Conservation (phyloP, 2,113 vertebrate species). For the Diphyllodes magnificus region DNA sequence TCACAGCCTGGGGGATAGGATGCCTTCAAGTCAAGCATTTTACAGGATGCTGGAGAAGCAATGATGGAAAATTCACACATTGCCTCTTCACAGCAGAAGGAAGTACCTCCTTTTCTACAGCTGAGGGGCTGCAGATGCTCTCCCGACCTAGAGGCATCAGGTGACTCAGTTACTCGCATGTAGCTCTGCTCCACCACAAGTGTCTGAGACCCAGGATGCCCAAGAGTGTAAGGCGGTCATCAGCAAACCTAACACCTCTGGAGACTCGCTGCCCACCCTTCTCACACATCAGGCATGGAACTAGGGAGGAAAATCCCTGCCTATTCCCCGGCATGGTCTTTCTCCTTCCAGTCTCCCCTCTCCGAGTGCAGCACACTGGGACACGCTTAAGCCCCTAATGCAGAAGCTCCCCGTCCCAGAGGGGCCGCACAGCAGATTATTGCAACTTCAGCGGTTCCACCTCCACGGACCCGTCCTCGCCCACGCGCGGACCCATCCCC, state of each 20-base stretch:
- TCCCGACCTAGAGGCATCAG: background rate
- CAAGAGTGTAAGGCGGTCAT: accelerated
- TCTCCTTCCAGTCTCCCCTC: background rate
- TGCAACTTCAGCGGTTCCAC: background rate
- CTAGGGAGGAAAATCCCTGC: background rate
- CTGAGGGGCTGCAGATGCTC: background rate
- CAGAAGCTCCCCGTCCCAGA: background rate
- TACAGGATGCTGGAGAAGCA: background rate
- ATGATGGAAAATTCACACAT: background rate
- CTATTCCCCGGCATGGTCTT: accelerated
- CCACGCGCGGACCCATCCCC: background rate
- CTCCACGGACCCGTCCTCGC: background rate
- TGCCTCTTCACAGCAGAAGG: background rate
- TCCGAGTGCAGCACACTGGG: background rate
- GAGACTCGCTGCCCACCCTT: background rate
- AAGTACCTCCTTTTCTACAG: background rate
- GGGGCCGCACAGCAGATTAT: too few species aligned
- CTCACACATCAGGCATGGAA: background rate
- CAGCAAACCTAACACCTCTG: background rate
- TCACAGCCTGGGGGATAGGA: background rate
- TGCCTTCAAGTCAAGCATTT: background rate
- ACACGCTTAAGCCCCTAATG: accelerated
- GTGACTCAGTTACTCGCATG: accelerated
- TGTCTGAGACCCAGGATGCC: background rate
- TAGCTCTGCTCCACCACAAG: background rate